A percentile compares a stretch with the other conserved stretches of the same genome.
These are phyloP conservation scores for Catonia carolina DNA, from an alignment of 2,888 invertebrate species.

Conservation along the genomic window DNA sequence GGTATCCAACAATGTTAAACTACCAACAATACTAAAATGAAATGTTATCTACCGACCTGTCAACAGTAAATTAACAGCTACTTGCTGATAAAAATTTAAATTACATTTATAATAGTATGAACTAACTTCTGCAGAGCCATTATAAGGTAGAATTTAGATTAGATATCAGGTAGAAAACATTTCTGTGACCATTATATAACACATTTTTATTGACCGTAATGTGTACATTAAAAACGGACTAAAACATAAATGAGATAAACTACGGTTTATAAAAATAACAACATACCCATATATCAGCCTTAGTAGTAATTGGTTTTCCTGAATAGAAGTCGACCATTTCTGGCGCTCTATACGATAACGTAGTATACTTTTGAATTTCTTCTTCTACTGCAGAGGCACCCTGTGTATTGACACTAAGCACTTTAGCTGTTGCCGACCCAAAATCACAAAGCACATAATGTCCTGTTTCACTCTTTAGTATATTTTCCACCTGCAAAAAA, in stretches of 20 bases:
- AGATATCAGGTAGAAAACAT: neutral
- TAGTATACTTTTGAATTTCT: slow-evolving; percentile 82
- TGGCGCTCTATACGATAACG: slow-evolving; percentile 80
- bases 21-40: too few relatives aligned
- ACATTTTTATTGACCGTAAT: too few relatives aligned
- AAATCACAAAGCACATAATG: slow-evolving; percentile 88
- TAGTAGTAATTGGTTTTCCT: slow-evolving; percentile 74
- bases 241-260: neutral
- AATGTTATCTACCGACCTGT: too few relatives aligned
- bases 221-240: too few relatives aligned
- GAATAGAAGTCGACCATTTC: slow-evolving; percentile 91
- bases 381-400: slow-evolving; percentile 69
- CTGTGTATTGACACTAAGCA: slow-evolving; percentile 57
- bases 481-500: slow-evolving; percentile 69
- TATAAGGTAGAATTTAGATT: neutral
- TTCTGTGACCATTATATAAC: neutral
- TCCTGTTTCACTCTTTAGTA: slow-evolving; percentile 69
- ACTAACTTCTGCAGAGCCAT: too few relatives aligned
- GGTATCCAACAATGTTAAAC: too few relatives aligned
- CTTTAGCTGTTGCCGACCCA: slow-evolving; percentile 83
- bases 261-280: neutral
- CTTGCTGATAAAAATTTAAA: too few relatives aligned
- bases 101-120: too few relatives aligned
- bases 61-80: too few relatives aligned
- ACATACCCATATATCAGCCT: slow-evolving; percentile 79